phyloP scores from a whole-genome alignment of 2,113 vertebrate species.

The Bubalus kerabau region DNA sequence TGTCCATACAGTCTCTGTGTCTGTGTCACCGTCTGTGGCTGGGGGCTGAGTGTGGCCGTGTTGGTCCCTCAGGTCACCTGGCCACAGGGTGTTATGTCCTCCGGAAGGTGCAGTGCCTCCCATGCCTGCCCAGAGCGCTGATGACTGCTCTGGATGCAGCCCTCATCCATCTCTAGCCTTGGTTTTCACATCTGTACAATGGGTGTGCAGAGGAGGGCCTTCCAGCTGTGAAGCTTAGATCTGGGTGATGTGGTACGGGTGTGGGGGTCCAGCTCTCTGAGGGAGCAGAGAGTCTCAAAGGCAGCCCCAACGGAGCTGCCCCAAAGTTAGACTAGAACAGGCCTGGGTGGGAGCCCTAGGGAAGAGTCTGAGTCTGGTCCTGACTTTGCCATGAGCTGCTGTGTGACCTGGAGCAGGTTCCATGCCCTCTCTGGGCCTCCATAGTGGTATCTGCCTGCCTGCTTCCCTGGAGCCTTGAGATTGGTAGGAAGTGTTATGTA shows the following conservation, averaged over 20 bases:
- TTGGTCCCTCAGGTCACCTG: background rate
- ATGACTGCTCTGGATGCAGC: rapidly evolving
- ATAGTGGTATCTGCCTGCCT: background rate
- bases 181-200: background rate
- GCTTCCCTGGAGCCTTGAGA: background rate
- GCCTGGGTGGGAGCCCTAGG: background rate
- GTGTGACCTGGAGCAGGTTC: background rate
- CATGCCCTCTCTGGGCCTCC: background rate
- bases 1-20: background rate
- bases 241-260: background rate
- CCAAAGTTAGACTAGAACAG: background rate
- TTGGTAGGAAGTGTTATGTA: background rate
- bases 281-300: background rate
- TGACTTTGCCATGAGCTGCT: background rate
- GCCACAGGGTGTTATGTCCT: background rate
- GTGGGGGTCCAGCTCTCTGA: background rate
- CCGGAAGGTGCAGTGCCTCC: background rate
- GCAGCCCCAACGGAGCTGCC: background rate
- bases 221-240: background rate
- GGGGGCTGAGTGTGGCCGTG: background rate
- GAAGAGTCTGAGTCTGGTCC: background rate
- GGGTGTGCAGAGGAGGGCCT: background rate
- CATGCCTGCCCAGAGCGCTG: rapidly evolving
- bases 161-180: background rate
- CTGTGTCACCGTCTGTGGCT: background rate